phyloP scores from a whole-genome alignment of 2,888 invertebrate species.

The Megamerina dolium region DNA sequence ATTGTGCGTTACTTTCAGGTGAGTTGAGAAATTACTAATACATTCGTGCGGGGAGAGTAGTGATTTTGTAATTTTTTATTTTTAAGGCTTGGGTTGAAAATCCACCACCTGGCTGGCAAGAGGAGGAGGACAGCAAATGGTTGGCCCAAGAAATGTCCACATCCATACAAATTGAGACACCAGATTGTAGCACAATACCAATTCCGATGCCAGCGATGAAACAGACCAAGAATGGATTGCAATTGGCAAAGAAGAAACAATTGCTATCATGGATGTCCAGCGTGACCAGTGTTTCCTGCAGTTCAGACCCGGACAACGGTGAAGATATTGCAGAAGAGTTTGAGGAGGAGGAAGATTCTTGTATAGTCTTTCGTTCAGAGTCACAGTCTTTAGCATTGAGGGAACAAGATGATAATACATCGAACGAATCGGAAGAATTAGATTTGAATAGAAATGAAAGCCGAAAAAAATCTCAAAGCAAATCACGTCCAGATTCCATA shows the following conservation, averaged over 20 bases:
- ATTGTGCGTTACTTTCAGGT: slow-evolving; percentile 77
- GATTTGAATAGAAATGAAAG: slow-evolving; percentile 1
- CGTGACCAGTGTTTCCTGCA: slow-evolving; percentile 33
- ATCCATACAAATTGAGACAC: slow-evolving; percentile 48
- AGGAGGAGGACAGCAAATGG: slow-evolving; percentile 62
- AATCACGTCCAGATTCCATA: slow-evolving; percentile 27
- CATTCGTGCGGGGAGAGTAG: background rate
- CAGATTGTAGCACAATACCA: slow-evolving; percentile 38
- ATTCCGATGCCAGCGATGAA: slow-evolving; percentile 10
- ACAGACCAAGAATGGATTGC: slow-evolving; percentile 14
- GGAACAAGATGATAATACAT: slow-evolving; percentile 14
- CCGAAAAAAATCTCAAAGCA: slow-evolving; percentile 8
- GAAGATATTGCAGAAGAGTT: slow-evolving; percentile 17
- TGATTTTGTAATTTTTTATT: slow-evolving; percentile 55
- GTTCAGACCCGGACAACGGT: slow-evolving; percentile 21
- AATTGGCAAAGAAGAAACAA: slow-evolving; percentile 29
- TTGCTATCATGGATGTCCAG: slow-evolving; percentile 38
- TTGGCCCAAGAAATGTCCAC: slow-evolving; percentile 41
- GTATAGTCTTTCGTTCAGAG: slow-evolving; percentile 43
- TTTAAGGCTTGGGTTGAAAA: slow-evolving; percentile 87
- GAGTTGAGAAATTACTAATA: slow-evolving; percentile 18
- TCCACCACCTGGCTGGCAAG: slow-evolving; percentile 85
- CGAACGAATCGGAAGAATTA: too few species aligned
- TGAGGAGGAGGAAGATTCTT: slow-evolving; percentile 32
- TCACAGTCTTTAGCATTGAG: slow-evolving; percentile 37